These are phyloP conservation scores for Galendromus occidentalis DNA, from an alignment of 1,140 invertebrate species.

Conservation along the genomic window DNA sequence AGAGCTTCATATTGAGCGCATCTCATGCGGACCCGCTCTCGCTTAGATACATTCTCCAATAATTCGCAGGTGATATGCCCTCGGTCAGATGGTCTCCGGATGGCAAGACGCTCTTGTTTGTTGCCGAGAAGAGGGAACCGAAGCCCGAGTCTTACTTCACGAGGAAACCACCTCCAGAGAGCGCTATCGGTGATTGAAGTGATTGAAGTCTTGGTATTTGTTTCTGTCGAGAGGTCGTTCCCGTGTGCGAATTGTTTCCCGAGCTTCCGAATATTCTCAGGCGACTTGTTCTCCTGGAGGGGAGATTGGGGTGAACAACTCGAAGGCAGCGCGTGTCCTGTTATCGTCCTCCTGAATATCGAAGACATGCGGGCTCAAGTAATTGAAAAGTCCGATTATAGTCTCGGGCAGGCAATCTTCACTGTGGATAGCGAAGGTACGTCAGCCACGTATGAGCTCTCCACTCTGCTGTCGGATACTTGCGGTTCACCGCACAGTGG, in stretches of 20 bases:
- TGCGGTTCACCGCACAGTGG: too few relatives aligned
- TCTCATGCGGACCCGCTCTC: too few relatives aligned
- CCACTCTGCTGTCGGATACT: too few relatives aligned
- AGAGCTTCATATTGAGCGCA: not conserved
- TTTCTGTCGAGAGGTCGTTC: too few relatives aligned
- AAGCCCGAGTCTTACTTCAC: not conserved
- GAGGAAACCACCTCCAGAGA: not conserved
- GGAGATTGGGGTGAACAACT: not conserved
- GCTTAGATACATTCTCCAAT: too few relatives aligned
- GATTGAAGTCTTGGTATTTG: too few relatives aligned
- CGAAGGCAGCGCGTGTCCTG: not conserved
- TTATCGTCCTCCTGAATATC: not conserved
- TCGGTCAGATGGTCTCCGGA: not conserved
- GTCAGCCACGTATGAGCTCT: too few relatives aligned
- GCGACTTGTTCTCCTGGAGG: not conserved
- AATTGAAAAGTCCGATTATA: not conserved
- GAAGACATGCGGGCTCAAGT: not conserved
- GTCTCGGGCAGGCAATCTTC: not conserved
- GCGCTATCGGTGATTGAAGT: too few relatives aligned
- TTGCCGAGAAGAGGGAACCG: not conserved
- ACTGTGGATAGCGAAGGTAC: not conserved
- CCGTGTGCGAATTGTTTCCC: too few relatives aligned
- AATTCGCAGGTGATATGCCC: not conserved
- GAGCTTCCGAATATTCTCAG: too few relatives aligned
- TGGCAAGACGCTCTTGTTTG: not conserved